These are phyloP conservation scores for Sebastes cheni DNA, from an alignment of 2,797 vertebrate genomes.

Conservation along the genomic window DNA sequence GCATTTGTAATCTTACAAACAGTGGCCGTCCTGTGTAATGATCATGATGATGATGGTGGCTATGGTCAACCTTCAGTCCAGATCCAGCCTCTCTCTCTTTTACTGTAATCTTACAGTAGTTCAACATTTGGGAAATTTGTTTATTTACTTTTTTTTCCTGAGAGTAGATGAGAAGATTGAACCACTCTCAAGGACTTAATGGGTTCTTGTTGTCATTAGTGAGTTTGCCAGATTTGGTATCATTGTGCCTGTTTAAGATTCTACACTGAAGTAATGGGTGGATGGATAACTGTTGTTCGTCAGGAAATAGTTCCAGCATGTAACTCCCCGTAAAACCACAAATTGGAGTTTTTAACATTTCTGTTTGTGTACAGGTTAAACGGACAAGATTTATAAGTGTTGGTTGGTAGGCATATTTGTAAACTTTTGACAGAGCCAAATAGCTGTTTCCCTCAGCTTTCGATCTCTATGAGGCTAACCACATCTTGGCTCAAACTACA, in stretches of 20 bases:
- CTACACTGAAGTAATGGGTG: too few relatives aligned
- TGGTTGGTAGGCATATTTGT: not conserved
- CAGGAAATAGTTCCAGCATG: too few relatives aligned
- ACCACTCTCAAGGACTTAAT: not conserved
- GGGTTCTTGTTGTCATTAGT: not conserved
- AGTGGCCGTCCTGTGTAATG: slow-evolving; percentile 4
- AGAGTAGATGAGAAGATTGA: not conserved
- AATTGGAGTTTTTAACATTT: too few relatives aligned
- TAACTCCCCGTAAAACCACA: too few relatives aligned
- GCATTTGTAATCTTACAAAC: slow-evolving; percentile 17
- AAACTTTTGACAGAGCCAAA: not conserved
- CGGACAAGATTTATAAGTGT: not conserved
- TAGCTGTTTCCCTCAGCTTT: not conserved
- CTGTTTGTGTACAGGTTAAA: too few relatives aligned
- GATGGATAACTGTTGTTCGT: too few relatives aligned
- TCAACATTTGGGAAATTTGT: not conserved
- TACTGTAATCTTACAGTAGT: not conserved
- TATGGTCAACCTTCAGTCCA: not conserved
- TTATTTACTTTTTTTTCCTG: not conserved
- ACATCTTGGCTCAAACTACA: not conserved
- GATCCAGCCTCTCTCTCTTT: not conserved
- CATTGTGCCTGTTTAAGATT: not conserved
- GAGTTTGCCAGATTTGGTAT: not conserved
- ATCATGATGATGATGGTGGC: not conserved
- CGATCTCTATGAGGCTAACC: not conserved